These are phyloP conservation scores for Tenebrio molitor DNA, from an alignment of 1,140 invertebrate species.

Conservation along the genomic window DNA sequence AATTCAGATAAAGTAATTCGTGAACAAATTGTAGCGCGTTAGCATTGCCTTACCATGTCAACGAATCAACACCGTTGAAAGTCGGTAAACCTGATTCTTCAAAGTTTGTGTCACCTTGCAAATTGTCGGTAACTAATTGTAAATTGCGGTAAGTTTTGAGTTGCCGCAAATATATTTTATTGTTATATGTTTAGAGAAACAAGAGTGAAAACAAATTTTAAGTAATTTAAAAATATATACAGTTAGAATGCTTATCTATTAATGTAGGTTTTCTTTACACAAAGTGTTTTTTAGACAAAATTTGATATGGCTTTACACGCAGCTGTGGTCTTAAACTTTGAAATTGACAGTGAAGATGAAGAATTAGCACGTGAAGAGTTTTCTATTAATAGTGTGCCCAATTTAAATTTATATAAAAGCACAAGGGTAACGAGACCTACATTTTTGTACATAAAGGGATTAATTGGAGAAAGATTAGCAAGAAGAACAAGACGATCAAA, in stretches of 20 bases:
- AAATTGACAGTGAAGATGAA: neutral
- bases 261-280: neutral
- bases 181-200: too few species aligned
- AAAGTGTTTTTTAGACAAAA: neutral
- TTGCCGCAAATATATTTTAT: neutral
- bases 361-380: neutral
- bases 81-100: neutral
- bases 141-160: neutral
- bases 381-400: neutral
- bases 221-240: neutral
- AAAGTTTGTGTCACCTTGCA: neutral
- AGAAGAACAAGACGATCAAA: slow-evolving; percentile 1
- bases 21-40: neutral
- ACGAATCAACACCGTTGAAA: neutral
- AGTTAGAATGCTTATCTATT: neutral
- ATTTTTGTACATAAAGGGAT: neutral
- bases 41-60: neutral
- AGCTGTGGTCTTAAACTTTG: neutral
- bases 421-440: neutral
- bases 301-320: neutral
- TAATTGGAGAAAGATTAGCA: neutral
- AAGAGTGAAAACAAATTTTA: too few species aligned
- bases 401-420: neutral
- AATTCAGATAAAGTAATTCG: neutral
- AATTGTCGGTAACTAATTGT: neutral